Evolutionary conservation across 2,113 vertebrate genomes (phyloP).

Genomic region (Parus major): DNA sequence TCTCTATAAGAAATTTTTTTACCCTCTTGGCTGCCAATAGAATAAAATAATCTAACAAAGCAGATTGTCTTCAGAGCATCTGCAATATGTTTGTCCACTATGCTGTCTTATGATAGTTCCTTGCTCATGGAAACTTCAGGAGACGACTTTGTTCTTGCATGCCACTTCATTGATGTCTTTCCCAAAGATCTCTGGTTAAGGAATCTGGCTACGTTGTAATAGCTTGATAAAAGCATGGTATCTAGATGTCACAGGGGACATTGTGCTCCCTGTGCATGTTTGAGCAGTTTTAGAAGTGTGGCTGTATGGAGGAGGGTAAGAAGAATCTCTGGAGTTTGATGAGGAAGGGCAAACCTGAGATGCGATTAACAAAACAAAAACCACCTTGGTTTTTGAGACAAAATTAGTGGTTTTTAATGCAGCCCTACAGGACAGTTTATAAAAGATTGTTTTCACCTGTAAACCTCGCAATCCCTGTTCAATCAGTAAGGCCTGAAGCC

Average conservation of each 20-base stretch:
- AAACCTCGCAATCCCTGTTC: background rate
- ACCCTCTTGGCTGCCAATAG: background rate
- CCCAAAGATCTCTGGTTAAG: background rate
- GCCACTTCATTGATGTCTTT: background rate
- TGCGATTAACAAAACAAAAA: background rate
- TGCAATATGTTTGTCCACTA: background rate
- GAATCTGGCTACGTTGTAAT: background rate
- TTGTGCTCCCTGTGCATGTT: background rate
- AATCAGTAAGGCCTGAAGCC: background rate
- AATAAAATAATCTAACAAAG: background rate
- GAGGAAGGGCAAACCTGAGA: background rate
- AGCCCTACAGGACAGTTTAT: background rate
- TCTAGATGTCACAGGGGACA: accelerated
- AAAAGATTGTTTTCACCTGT: background rate
- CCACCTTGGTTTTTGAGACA: background rate
- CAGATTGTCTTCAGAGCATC: background rate
- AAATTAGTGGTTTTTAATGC: background rate
- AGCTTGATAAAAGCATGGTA: background rate
- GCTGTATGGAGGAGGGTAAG: background rate
- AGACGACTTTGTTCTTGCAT: background rate
- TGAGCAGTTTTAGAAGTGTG: background rate
- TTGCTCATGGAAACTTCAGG: background rate
- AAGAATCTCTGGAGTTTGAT: background rate
- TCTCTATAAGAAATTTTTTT: background rate
- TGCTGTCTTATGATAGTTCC: background rate